Percentiles rank a stretch among this genome's conserved stretches.
These are phyloP conservation scores for Caenorhabditis sulstoni DNA, from an alignment of 2,888 invertebrate species.

Conservation along the genomic window DNA sequence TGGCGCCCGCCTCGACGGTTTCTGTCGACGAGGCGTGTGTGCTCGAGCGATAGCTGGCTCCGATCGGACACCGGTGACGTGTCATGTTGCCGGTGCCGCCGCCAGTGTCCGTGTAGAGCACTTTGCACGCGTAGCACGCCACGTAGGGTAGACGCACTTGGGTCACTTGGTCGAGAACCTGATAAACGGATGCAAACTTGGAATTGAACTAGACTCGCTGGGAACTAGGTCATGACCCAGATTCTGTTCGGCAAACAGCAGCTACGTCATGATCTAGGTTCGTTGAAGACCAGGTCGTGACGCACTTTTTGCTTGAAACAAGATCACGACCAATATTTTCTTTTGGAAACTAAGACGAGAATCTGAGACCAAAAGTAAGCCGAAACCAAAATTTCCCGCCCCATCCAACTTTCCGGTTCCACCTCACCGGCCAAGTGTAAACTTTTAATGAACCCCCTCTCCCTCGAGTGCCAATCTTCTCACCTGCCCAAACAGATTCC, in stretches of 20 bases:
- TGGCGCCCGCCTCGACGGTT: slow-evolving; percentile 57
- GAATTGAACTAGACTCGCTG: no score
- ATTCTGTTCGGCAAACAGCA: no score
- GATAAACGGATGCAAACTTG: no score
- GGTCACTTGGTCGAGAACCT: slow-evolving; percentile 76
- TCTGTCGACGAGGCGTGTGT: slow-evolving; percentile 65
- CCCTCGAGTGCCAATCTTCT: no score
- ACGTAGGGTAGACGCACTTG: slow-evolving; percentile 77
- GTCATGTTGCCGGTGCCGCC: slow-evolving; percentile 80
- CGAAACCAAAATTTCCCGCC: neutral
- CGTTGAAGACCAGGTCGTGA: no score
- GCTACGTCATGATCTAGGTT: no score
- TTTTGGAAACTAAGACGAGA: no score
- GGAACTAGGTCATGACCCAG: no score
- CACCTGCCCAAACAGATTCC: slow-evolving; percentile 79
- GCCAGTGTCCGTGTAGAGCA: slow-evolving; percentile 79
- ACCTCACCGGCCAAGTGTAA: neutral
- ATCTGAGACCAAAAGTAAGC: no score
- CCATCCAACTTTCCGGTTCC: neutral
- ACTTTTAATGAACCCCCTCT: neutral
- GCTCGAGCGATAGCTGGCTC: slow-evolving; percentile 72
- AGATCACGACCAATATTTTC: no score
- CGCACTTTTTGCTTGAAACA: no score
- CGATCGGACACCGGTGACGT: slow-evolving; percentile 76
- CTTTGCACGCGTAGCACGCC: slow-evolving; percentile 79